Conservation (phyloP, 2,113 vertebrate species). For the Origma solitaria region DNA sequence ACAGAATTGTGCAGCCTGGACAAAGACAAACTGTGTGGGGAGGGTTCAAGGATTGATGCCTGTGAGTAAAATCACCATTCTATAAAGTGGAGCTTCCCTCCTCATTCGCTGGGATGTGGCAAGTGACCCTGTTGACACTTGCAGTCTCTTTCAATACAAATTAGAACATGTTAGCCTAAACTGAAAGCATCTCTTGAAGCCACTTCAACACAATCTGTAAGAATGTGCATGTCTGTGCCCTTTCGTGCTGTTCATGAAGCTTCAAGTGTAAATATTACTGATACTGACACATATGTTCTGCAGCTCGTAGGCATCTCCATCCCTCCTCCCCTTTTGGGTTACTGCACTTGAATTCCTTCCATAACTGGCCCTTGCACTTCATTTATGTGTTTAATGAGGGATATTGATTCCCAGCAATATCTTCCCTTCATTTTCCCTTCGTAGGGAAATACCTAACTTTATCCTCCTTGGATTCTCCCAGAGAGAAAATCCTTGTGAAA, state of each 20-base stretch:
- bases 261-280: conserved; percentile 44
- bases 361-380: not conserved
- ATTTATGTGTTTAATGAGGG: not conserved
- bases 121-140: conserved; percentile 16
- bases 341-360: not conserved
- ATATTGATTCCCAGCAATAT: not conserved
- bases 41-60: not conserved
- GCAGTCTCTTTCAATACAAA: conserved; percentile 40
- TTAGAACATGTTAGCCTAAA: conserved; percentile 50
- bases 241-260: conserved; percentile 25
- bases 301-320: not conserved
- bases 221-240: conserved; percentile 23
- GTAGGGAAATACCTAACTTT: not conserved
- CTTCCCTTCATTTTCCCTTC: too few species aligned
- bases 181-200: conserved; percentile 41
- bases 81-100: not conserved
- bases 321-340: not conserved
- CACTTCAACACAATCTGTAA: conserved; percentile 51
- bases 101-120: not conserved
- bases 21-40: not conserved
- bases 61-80: not conserved
- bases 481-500: not conserved
- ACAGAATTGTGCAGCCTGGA: not conserved
- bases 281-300: conserved; percentile 46
- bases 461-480: not conserved